Evolutionary conservation across 1,140 invertebrate species (phyloP).

Genomic region (Ceratina calcarata): DNA sequence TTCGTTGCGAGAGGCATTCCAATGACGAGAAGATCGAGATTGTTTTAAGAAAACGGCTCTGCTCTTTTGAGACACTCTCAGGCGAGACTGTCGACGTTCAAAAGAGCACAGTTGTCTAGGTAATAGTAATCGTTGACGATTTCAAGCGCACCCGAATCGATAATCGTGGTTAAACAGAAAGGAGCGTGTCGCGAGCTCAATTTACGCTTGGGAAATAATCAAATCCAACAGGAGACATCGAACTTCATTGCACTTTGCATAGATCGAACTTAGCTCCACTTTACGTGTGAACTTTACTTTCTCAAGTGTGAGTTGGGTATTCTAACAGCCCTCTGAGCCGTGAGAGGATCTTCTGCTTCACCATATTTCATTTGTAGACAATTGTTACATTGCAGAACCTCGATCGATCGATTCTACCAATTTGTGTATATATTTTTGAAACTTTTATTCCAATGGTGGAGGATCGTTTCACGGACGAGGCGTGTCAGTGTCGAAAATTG

Average conservation of each 20-base stretch:
- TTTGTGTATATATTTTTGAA: too few relatives aligned
- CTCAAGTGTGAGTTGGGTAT: not conserved
- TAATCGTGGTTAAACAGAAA: not conserved
- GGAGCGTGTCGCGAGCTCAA: not conserved
- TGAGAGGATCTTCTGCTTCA: not conserved
- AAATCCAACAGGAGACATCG: not conserved
- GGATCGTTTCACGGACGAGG: not conserved
- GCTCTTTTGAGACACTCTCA: too few relatives aligned
- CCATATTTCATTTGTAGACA: too few relatives aligned
- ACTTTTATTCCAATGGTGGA: not conserved
- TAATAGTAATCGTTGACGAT: constrained; percentile 11
- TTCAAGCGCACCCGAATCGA: constrained; percentile 8
- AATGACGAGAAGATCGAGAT: not conserved
- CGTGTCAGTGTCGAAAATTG: constrained; percentile 11
- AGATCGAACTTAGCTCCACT: not conserved
- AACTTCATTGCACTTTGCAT: not conserved
- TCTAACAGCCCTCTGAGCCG: not conserved
- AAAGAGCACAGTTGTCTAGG: not conserved
- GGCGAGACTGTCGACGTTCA: not conserved
- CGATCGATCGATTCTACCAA: too few relatives aligned
- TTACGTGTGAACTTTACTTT: not conserved
- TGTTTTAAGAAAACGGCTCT: too few relatives aligned
- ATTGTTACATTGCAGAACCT: too few relatives aligned
- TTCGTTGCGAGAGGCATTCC: not conserved
- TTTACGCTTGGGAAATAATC: not conserved